Percentiles rank a stretch among this genome's conserved stretches.
These are phyloP conservation scores for Lumbricus terrestris DNA, from an alignment of 2,888 invertebrate genomes.

Conservation along the genomic window DNA sequence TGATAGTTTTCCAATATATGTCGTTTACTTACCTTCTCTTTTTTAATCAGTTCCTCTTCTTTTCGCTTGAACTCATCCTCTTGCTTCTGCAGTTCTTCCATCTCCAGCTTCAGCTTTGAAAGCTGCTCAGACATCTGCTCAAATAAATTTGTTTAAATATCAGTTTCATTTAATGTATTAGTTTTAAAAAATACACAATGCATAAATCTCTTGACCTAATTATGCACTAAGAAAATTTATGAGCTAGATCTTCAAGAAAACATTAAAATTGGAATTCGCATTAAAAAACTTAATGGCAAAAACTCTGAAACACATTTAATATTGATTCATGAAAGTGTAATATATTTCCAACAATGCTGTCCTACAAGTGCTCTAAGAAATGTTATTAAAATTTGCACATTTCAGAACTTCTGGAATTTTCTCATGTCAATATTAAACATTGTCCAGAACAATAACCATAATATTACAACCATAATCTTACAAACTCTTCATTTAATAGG, in stretches of 20 bases:
- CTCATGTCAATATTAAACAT: background rate
- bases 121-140: constrained; percentile 47
- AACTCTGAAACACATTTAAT: no score
- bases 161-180: no score
- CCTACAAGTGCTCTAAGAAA: background rate
- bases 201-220: background rate
- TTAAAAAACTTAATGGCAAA: no score
- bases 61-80: constrained; percentile 68
- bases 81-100: constrained; percentile 71
- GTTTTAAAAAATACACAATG: no score
- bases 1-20: background rate
- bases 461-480: background rate
- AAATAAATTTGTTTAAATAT: background rate
- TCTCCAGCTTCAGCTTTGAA: constrained; percentile 62
- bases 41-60: constrained; percentile 75
- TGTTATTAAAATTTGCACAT: background rate
- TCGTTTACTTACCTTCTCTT: constrained; percentile 70
- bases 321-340: background rate
- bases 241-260: background rate
- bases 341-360: background rate
- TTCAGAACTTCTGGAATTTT: background rate
- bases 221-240: background rate
- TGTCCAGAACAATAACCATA: no score
- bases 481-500: background rate
- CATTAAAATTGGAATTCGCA: background rate